Evolutionary conservation across 2,797 vertebrate genomes (phyloP), one percentile per base, ranked within the genome.

Genomic region (Lepidocolaptes lacrymiger): DNA sequence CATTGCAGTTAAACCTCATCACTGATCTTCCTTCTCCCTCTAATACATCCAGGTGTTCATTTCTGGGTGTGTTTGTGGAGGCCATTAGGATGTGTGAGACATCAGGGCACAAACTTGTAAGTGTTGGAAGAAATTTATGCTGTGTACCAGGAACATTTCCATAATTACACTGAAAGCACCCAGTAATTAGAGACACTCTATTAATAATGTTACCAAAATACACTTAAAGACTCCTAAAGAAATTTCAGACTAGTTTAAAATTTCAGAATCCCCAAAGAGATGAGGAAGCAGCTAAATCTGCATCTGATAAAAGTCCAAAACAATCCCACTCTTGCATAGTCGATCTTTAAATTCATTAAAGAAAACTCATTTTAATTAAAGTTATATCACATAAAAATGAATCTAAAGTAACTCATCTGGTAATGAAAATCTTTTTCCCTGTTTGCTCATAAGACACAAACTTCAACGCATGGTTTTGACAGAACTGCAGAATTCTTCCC

Each of bases 161-260:
- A 93, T 93, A 96, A 94, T 94, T 95, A 67, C 34, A 90, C 78
- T 95, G 93, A 90, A 93, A 93, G 49, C 52, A 94, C 62, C 77
- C 80, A 91, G 44, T 83, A 94, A 92, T 94, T 97, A 96, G 75
- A 95, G 93, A 84, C 73, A 77, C 58, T 94, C 92, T 81, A 69
- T 95, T 97, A 90, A 95, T 96, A 94, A 92, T 96, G 93, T 81
- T 93, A 91, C 81, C 68, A 92, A 94, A 95, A 96, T 91, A 72
- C 55, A 34, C 44, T 91, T 93, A 88, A 91, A 92, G 77, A 59
- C 91, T 85, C 95, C 73, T 94, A 71, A 96, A 94, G 93, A 96
- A 95, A 92, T 92, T 93, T 95, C 72, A 89, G 73, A n/a, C 81
- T 76, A 46, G 69, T 84, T 95, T 81, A 79, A 97, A 95, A 96